Conservation (phyloP, 2,888 invertebrate genomes). For the Tetragnatha montana region DNA sequence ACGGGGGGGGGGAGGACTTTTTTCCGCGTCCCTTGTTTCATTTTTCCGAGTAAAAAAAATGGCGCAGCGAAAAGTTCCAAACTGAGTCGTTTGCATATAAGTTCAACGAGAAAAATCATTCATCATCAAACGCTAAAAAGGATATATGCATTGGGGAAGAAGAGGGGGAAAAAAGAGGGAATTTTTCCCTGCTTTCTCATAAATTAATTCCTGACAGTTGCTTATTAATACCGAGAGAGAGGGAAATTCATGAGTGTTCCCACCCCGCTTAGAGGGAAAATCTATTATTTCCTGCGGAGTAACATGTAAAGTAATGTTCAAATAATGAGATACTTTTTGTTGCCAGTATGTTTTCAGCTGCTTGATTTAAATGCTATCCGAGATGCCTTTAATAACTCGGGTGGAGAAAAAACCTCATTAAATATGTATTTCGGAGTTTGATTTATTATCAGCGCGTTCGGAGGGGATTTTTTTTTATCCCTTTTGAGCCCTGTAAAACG, state of each 20-base stretch:
- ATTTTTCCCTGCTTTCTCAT: conserved; percentile 26
- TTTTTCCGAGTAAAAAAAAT: conserved; percentile 6
- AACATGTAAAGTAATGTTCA: conserved; percentile 17
- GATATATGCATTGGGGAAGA: not conserved
- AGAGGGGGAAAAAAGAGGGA: conserved; percentile 7
- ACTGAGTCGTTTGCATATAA: conserved; percentile 45
- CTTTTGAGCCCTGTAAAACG: not conserved
- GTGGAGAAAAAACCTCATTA: conserved; percentile 30
- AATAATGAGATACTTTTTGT: conserved; percentile 26
- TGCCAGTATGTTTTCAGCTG: not conserved
- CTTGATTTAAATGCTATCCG: conserved; percentile 25
- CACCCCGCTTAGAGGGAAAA: not conserved
- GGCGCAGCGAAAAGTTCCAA: conserved; percentile 3
- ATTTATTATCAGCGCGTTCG: not conserved
- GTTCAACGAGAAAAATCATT: conserved; percentile 47
- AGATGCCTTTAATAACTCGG: conserved; percentile 30
- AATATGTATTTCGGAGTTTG: conserved; percentile 41
- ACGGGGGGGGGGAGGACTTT: not conserved
- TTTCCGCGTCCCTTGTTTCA: conserved; percentile 2
- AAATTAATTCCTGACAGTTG: conserved; percentile 47
- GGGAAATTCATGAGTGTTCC: conserved; percentile 16
- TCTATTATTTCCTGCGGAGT: conserved; percentile 20
- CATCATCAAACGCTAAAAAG: conserved; percentile 28
- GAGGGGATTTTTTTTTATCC: not conserved
- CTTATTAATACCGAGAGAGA: conserved; percentile 22